Evolutionary conservation across 2,113 vertebrate genomes (phyloP), one percentile per base, ranked within the genome.

Genomic region (Cryptotis parvus): DNA sequence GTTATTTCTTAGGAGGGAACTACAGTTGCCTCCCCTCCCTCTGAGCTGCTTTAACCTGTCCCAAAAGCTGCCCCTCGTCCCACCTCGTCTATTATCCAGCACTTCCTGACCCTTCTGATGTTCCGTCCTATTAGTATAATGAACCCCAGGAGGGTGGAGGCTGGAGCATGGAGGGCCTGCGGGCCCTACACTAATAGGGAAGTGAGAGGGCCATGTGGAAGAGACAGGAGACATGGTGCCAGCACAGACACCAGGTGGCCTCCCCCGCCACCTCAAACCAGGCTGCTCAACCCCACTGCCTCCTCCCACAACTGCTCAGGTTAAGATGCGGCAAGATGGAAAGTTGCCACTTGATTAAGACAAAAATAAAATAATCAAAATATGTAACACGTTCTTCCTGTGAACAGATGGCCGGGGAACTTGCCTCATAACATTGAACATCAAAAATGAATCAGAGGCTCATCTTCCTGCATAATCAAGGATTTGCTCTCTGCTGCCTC

Each of bases 401-500:
- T 31, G 94, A 96, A 93, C 92, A 93, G 96, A 96, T 96, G 94
- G 94, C 95, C 37, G 1, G 90, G 91, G 92, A 97, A 88, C 77
- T 84, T 84, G 87, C 24, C 90, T 95, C 96, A 27, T 89, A 52
- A 96, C 58, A 69, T 0, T 18, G 82, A 94, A 84, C 93, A 52
- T 92, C 86, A 90, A 86, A 96, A 95, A 94, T 96, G 96, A 95
- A 95, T 94, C 95, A 93, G 91, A 96, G 66, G 58, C 91, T 88
- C 75, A 88, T 69, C 93, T 95, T 84, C 72, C 68, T 29, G 81
- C 91, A 92, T 84, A 83, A 55, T 95, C 93, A 95, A 94, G 94
- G 94, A 92, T 80, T 85, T 31, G 12, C 91, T 94, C 88, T 77
- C 58, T 69, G 45, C 87, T 63, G 83, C 52, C 78, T 58, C 82